Percentiles rank a stretch among this genome's conserved stretches.
Conservation (phyloP, 1,140 invertebrate genomes). For the Drosophila suzukii region DNA sequence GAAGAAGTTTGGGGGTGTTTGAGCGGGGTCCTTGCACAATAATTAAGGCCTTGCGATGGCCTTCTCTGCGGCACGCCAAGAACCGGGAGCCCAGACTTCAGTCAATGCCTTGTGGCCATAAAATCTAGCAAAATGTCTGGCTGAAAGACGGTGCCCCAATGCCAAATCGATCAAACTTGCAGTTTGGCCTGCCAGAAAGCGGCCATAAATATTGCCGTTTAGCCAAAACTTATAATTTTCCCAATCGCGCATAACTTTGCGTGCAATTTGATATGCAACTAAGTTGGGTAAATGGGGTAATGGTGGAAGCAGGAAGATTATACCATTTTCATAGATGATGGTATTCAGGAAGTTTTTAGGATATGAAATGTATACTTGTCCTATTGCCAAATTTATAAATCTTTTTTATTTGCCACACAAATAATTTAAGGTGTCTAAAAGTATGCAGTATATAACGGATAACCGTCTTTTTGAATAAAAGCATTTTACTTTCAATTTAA, state of each 20-base stretch:
- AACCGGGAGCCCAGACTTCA: constrained; percentile 21
- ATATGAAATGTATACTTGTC: too few species aligned
- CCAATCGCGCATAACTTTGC: constrained; percentile 30
- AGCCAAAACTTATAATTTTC: constrained; percentile 39
- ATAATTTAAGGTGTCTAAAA: too few species aligned
- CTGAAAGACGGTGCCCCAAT: constrained; percentile 28
- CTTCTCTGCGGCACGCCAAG: constrained; percentile 54
- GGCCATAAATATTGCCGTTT: constrained; percentile 31
- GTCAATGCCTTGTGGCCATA: constrained; percentile 30
- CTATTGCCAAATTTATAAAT: not conserved
- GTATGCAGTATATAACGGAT: too few species aligned
- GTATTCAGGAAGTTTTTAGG: not conserved
- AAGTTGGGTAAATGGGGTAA: constrained; percentile 7
- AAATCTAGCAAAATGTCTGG: constrained; percentile 8
- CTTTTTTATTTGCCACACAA: not conserved
- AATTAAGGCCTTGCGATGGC: constrained; percentile 53
- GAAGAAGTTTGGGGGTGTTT: not conserved
- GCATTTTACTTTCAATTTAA: too few species aligned
- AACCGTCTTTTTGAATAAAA: too few species aligned
- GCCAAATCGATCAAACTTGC: constrained; percentile 76
- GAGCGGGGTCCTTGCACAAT: constrained; percentile 41
- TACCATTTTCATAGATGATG: not conserved
- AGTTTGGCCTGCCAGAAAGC: constrained; percentile 36
- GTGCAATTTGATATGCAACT: constrained; percentile 31
- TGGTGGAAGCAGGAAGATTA: not conserved